Conservation (phyloP, 2,888 invertebrate genomes). For the Micoletzkya japonica region DNA sequence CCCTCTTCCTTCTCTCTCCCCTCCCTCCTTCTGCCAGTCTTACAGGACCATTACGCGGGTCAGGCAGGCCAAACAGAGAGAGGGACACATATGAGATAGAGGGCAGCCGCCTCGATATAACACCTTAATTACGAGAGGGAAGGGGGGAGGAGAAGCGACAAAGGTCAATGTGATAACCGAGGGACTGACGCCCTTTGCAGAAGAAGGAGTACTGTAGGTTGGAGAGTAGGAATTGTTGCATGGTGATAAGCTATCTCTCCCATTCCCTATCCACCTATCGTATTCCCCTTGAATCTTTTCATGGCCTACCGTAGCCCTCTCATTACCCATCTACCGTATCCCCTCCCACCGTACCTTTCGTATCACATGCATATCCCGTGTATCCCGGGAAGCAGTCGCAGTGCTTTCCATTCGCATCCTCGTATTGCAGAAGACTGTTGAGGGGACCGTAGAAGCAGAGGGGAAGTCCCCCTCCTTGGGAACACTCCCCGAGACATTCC, state of each 20-base stretch:
- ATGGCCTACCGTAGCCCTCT: not conserved
- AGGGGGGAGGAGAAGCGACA: not conserved
- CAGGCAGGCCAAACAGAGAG: not conserved
- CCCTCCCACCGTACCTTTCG: slow-evolving; percentile 6
- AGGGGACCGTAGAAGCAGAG: slow-evolving; percentile 53
- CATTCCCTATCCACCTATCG: too few species aligned
- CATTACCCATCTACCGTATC: not conserved
- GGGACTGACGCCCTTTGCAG: too few species aligned
- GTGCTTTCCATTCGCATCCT: slow-evolving; percentile 46
- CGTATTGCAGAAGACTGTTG: slow-evolving; percentile 44
- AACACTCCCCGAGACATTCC: slow-evolving; percentile 53
- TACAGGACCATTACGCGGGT: not conserved
- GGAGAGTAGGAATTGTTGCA: not conserved
- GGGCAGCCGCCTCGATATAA: too few species aligned
- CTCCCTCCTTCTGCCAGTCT: not conserved
- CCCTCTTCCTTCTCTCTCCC: slow-evolving; percentile 6
- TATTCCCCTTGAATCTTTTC: not conserved
- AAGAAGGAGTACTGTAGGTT: too few species aligned
- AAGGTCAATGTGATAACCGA: too few species aligned
- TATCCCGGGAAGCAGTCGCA: slow-evolving; percentile 61
- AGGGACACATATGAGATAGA: too few species aligned
- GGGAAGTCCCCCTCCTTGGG: slow-evolving; percentile 54
- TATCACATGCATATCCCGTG: slow-evolving; percentile 38
- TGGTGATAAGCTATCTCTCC: too few species aligned
- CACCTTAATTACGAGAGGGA: slow-evolving; percentile 17